These are phyloP conservation scores for Melanostoma scalare DNA, from an alignment of 2,888 invertebrate genomes.

Conservation along the genomic window DNA sequence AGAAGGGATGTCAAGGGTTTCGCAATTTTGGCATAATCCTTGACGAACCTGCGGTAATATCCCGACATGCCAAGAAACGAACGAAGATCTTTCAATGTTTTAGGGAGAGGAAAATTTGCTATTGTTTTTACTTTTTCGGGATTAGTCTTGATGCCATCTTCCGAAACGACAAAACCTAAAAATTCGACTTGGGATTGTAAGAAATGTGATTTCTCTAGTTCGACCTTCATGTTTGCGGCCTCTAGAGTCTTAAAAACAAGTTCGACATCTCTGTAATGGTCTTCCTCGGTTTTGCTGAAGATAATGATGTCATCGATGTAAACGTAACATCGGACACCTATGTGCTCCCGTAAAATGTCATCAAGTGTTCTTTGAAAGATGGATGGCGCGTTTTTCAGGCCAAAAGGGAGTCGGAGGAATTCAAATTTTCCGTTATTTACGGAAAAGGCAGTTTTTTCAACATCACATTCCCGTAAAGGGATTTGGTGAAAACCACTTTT, in stretches of 20 bases:
- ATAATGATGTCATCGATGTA: conserved; percentile 54
- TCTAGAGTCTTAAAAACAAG: conserved; percentile 38
- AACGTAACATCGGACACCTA: conserved; percentile 41
- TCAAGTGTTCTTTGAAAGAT: no score
- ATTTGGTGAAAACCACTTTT: conserved; percentile 40
- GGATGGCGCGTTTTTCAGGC: no score
- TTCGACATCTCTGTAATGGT: conserved; percentile 40
- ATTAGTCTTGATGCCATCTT: not conserved
- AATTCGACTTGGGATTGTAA: conserved; percentile 44
- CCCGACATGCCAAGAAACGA: conserved; percentile 33
- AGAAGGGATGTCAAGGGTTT: conserved; percentile 37
- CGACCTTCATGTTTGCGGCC: conserved; percentile 21
- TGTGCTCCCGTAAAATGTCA: conserved; percentile 11
- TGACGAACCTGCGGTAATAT: no score
- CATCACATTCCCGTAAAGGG: conserved; percentile 18
- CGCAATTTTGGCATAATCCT: conserved; percentile 33
- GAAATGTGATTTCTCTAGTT: conserved; percentile 43
- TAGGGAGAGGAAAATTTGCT: conserved; percentile 22
- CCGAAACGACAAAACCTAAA: not conserved
- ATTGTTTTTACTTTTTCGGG: conserved; percentile 48
- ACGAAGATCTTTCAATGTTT: conserved; percentile 27
- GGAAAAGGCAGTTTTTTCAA: no score
- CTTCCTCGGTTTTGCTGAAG: conserved; percentile 41
- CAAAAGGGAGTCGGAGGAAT: no score
- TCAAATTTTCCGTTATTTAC: no score